Conservation (phyloP, 1,140 invertebrate species). For the Andrena cerasifolii region DNA sequence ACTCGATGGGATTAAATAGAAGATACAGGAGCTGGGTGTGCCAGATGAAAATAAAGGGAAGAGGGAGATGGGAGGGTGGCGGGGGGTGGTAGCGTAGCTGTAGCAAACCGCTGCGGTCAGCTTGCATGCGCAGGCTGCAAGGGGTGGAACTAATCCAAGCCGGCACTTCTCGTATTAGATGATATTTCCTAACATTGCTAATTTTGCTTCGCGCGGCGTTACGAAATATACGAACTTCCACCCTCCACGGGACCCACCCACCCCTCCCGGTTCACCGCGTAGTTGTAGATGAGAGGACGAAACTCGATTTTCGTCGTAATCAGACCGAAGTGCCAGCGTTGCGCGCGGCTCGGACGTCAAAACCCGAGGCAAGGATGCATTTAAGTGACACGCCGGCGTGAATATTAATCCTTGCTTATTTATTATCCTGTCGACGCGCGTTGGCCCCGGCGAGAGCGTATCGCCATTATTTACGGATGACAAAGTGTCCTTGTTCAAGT, state of each 20-base stretch:
- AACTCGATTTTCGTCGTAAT: slow-evolving; percentile 58
- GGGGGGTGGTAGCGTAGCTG: background rate
- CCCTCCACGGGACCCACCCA: background rate
- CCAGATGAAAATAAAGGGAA: background rate
- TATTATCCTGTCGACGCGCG: too few relatives aligned
- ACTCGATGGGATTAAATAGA: too few relatives aligned
- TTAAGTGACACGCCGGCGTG: slow-evolving; percentile 1
- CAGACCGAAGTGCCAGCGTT: slow-evolving; percentile 40
- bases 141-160: slow-evolving; percentile 59
- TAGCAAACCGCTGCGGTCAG: slow-evolving; percentile 49
- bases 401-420: background rate
- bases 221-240: slow-evolving; percentile 42
- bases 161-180: slow-evolving; percentile 61
- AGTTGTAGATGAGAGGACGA: slow-evolving; percentile 10
- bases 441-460: too few relatives aligned
- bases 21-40: background rate
- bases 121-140: slow-evolving; percentile 47
- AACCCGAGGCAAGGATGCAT: slow-evolving; percentile 31
- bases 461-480: too few relatives aligned
- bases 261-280: too few relatives aligned
- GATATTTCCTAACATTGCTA: slow-evolving; percentile 64
- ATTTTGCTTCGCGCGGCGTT: slow-evolving; percentile 42
- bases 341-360: slow-evolving; percentile 18
- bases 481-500: too few relatives aligned
- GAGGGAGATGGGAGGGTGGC: background rate